phyloP scores from a whole-genome alignment of 2,113 vertebrate genomes.

The Capra hircus region DNA sequence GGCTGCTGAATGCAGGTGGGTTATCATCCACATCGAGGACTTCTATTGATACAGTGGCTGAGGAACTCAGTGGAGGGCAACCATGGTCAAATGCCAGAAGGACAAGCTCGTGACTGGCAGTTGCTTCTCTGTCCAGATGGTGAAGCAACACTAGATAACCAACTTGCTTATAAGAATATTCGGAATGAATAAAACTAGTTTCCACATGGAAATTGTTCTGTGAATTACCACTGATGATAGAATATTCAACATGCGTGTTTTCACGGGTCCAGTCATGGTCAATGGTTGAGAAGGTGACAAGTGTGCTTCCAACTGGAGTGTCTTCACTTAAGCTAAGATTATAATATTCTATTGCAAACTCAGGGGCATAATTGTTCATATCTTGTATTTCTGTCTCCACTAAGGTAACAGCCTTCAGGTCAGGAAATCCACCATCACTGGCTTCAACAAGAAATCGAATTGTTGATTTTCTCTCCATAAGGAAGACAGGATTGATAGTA shows the following conservation, averaged over 20 bases:
- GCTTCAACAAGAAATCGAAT: conserved; percentile 90
- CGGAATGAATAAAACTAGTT: conserved; percentile 68
- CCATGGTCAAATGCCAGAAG: conserved; percentile 87
- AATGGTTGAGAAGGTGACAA: conserved; percentile 84
- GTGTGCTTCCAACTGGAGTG: conserved; percentile 76
- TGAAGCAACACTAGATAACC: conserved; percentile 85
- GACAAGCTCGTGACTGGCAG: conserved; percentile 80
- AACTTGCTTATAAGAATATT: conserved; percentile 74
- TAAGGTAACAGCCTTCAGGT: conserved; percentile 80
- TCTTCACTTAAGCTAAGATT: conserved; percentile 86
- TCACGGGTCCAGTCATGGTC: conserved; percentile 85
- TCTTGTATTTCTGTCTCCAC: conserved; percentile 85
- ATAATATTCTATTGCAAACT: conserved; percentile 83
- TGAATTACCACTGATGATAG: conserved; percentile 84
- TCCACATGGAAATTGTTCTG: conserved; percentile 86
- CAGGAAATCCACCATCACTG: conserved; percentile 85
- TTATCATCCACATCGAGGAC: conserved; percentile 93
- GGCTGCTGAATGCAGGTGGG: conserved; percentile 83
- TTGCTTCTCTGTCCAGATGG: conserved; percentile 85
- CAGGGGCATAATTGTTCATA: conserved; percentile 85
- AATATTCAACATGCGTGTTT: conserved; percentile 85
- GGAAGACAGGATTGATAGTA: conserved; percentile 75
- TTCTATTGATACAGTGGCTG: conserved; percentile 80
- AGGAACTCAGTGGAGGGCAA: conserved; percentile 84
- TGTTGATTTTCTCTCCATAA: conserved; percentile 74